Evolutionary conservation across 2,888 invertebrate species (phyloP), one percentile per base, ranked within the genome.

Genomic region (Meteorus cinctellus): DNA sequence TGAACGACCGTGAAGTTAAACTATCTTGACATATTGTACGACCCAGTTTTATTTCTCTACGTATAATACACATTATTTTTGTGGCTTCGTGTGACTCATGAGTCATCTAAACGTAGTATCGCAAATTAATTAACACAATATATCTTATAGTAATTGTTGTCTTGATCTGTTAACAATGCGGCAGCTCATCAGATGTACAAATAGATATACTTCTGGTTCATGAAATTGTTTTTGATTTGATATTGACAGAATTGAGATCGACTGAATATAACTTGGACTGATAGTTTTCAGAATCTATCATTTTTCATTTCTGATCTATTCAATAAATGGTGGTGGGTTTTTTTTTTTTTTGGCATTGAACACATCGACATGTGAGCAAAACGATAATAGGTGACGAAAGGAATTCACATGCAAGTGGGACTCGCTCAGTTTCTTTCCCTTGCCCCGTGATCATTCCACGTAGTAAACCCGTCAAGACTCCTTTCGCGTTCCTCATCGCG

Each of bases 401-500:
- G 48, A 48, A 48, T 48, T 14, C n/a, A n/a, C n/a, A n/a, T n/a
- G 14, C 63, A 63, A 63, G 34, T 29, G 59, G 67, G 60, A 29
- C 60, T 74, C 60, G n/a, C 55, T 59, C 24, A 55, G 48, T 70
- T 59, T 60, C 34, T 45, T 41, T 60, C 41, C 45, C 45, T 45
- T n/a, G 29, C 27, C 45, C n/a, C 60, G n/a, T 67, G 12, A 41
- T 41, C 41, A 41, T 10, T 41, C 41, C 8, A 8, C 41, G 12
- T 41, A 41, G 41, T 41, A 8, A 55, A 19, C 65, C 31, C 55
- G 48, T 62, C 14, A 27, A 29, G 16, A 62, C 62, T 62, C 6
- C 14, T 29, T 62, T 51, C 45, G 45, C 72, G 62, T 62, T 51
- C 60, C 70, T 78, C 34, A 36, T 51, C 74, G 82, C 84, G 82